phyloP scores from a whole-genome alignment of 2,797 vertebrate genomes.

The Gephyroberyx darwinii region DNA sequence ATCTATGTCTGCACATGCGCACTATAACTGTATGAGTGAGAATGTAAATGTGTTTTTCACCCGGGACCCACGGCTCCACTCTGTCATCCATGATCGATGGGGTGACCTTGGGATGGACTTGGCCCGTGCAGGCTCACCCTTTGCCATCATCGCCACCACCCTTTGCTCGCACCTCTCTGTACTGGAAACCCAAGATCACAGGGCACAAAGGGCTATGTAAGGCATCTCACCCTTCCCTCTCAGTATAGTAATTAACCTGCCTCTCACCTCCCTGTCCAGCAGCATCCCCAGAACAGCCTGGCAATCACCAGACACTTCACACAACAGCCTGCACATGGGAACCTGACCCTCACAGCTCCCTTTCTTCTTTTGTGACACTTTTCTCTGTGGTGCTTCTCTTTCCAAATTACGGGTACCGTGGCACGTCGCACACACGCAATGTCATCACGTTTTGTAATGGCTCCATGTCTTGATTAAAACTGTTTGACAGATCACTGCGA shows the following conservation, averaged over 20 bases:
- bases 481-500: slow-evolving; percentile 63
- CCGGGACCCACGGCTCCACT: slow-evolving; percentile 24
- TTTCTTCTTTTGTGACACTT: slow-evolving; percentile 72
- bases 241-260: slow-evolving; percentile 82
- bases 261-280: slow-evolving; percentile 79
- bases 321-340: slow-evolving; percentile 74
- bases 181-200: slow-evolving; percentile 72
- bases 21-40: slow-evolving; percentile 1
- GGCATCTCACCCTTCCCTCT: slow-evolving; percentile 76
- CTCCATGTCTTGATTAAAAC: slow-evolving; percentile 61
- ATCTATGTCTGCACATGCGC: background rate
- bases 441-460: slow-evolving; percentile 64
- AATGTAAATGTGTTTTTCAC: slow-evolving; percentile 32
- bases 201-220: slow-evolving; percentile 77
- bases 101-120: slow-evolving; percentile 41
- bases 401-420: slow-evolving; percentile 46
- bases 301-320: slow-evolving; percentile 79
- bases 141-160: slow-evolving; percentile 53
- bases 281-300: slow-evolving; percentile 73
- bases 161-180: slow-evolving; percentile 63
- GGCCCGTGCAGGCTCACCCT: slow-evolving; percentile 38
- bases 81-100: slow-evolving; percentile 61
- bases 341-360: slow-evolving; percentile 61
- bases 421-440: slow-evolving; percentile 57
- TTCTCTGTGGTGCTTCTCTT: slow-evolving; percentile 71